Conservation (phyloP, 2,797 vertebrate species). For the Melanotaenia nigrans region DNA sequence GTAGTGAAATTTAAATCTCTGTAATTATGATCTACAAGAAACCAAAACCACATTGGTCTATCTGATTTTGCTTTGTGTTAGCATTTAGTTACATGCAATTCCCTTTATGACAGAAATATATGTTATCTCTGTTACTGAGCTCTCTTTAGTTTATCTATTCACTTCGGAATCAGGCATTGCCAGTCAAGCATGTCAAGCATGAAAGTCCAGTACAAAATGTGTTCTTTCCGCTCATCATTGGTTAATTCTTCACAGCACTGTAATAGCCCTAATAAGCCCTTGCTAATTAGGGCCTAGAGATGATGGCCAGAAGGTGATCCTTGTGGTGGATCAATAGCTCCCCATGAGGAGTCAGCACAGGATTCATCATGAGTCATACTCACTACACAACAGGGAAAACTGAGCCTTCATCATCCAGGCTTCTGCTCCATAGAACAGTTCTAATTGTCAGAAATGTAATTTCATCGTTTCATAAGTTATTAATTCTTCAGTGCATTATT, state of each 20-base stretch:
- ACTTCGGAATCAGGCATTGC: constrained; percentile 26
- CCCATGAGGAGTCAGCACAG: constrained; percentile 69
- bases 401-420: constrained; percentile 36
- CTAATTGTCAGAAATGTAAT: constrained; percentile 30
- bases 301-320: constrained; percentile 78
- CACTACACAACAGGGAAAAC: constrained; percentile 57
- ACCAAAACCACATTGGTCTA: neutral
- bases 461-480: constrained; percentile 16
- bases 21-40: neutral
- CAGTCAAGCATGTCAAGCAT: constrained; percentile 45
- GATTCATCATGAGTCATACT: constrained; percentile 74
- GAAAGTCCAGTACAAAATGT: constrained; percentile 48
- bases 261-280: constrained; percentile 70
- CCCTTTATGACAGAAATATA: neutral
- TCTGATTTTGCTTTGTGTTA: neutral
- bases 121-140: constrained; percentile 13
- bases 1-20: neutral
- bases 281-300: constrained; percentile 78
- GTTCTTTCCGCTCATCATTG: constrained; percentile 39
- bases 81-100: no score
- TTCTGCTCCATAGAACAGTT: constrained; percentile 25
- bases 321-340: constrained; percentile 73
- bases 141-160: constrained; percentile 27
- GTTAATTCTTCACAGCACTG: constrained; percentile 57
- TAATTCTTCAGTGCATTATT: constrained; percentile 24